Evolutionary conservation across 1,140 invertebrate species (phyloP).

Genomic region (Drosophila navojoa): DNA sequence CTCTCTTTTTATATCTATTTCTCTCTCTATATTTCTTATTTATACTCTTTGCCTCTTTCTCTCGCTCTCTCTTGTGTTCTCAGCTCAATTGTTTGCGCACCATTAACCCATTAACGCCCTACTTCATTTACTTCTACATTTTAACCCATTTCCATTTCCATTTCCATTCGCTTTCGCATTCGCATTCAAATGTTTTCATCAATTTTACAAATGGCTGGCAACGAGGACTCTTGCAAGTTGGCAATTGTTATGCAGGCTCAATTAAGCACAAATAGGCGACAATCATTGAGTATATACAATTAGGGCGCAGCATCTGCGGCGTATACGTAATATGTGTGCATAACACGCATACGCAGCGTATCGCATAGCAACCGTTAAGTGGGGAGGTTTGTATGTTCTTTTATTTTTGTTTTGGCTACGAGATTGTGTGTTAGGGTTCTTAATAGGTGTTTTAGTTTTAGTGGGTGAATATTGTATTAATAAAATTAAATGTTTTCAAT

Average conservation of each 20-base stretch:
- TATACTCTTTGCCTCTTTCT: slow-evolving; percentile 19
- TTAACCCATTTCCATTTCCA: slow-evolving; percentile 46
- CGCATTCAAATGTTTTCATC: slow-evolving; percentile 63
- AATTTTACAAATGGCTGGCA: slow-evolving; percentile 30
- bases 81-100: slow-evolving; percentile 69
- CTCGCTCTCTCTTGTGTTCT: slow-evolving; percentile 46
- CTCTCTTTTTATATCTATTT: slow-evolving; percentile 10
- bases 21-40: slow-evolving; percentile 22
- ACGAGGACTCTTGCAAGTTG: slow-evolving; percentile 5
- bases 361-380: neutral
- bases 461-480: too few species aligned
- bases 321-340: slow-evolving; percentile 15
- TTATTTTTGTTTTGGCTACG: too few species aligned
- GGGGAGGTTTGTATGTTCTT: too few species aligned
- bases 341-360: slow-evolving; percentile 14
- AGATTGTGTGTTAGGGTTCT: too few species aligned
- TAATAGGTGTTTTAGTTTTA: too few species aligned
- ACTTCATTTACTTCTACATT: slow-evolving; percentile 46
- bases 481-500: too few species aligned
- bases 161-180: slow-evolving; percentile 55
- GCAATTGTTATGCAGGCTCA: slow-evolving; percentile 5
- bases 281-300: slow-evolving; percentile 19
- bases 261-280: neutral
- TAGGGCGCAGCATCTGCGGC: neutral
- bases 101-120: slow-evolving; percentile 62